These are phyloP conservation scores for Micrastur ruficollis DNA, from an alignment of 2,797 vertebrate species.

Conservation along the genomic window DNA sequence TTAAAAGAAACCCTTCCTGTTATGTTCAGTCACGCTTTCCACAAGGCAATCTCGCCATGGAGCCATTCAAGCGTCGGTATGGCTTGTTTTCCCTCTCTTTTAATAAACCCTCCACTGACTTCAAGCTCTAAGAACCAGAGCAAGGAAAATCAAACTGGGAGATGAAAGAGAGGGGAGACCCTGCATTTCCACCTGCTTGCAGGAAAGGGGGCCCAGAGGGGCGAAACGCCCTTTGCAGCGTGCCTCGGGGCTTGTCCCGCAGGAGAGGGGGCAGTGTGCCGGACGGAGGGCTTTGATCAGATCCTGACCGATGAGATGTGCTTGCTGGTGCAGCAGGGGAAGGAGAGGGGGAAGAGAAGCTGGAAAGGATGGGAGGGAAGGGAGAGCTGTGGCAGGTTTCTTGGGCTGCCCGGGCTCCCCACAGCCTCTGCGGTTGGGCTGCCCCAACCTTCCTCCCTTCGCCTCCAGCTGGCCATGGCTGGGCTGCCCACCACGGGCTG, in stretches of 20 bases:
- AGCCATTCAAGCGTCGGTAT: background rate
- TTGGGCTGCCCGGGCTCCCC: background rate
- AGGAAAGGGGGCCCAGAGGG: background rate
- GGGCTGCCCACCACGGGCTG: background rate
- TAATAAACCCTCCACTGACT: fast-evolving
- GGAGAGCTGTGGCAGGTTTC: background rate
- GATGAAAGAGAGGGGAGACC: background rate
- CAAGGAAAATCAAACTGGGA: background rate
- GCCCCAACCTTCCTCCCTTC: background rate
- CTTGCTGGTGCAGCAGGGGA: background rate
- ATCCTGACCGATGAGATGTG: background rate
- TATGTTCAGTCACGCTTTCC: background rate
- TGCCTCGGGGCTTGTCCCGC: background rate
- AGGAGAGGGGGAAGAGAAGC: background rate
- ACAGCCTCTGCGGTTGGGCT: background rate
- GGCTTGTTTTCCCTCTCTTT: background rate
- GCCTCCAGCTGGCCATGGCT: background rate
- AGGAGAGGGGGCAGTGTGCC: background rate
- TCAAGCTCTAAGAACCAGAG: background rate
- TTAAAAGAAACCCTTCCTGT: background rate
- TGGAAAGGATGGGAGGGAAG: background rate
- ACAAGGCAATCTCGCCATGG: fast-evolving
- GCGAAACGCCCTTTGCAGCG: background rate
- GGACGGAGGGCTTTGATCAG: background rate
- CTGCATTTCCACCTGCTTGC: background rate